Base-by-base conservation (phyloP, 2,797 vertebrate genomes). In the Sebastes itinus region DNA sequence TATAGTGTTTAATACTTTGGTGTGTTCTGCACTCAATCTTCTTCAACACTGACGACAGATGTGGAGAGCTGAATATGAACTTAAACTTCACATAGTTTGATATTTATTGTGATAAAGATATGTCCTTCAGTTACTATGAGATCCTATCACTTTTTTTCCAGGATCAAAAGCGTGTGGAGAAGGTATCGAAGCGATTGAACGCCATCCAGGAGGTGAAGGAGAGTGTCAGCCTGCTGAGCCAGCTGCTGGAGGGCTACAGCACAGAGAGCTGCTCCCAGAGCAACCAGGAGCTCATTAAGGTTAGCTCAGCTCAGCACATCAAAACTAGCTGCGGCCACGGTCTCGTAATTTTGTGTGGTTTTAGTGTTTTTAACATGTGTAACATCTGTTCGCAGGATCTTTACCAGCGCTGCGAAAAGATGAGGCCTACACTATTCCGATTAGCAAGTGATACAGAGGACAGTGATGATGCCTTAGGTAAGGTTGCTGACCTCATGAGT, bases 401-500 rank as follows among this genome's bases (percentile, higher is more conserved):
- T 75, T 99, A 98, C 90, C 97, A 98, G 92, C 97, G 98, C 84
- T 99, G 99, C 60, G 98, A 99, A 89, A 98, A 98, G 85, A 98
- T 99, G 98, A 96, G 99, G 83, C 98, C 98, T 3, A 99, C 98
- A 0, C 94, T 99, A 0, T 99, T 99, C 92, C 94, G 98, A 35
- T 93, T 99, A n/a, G 99, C 99, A 59, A 99, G 98, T 32, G 98
- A 99, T 89, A 99, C 98, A 1, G 99, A 99, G 88, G 99, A 99
- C 87, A 99, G 96, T 2, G 98, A 99, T 16, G 98, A 99, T 89
- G 98, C 98, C 46, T 94, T 99, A 54, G 99, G 99, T 99, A 88
- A 93, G 93, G 8, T 32, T 13, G 18, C 32, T 60, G 58, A 71
- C 18, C 23, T 55, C 28, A 30, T 52, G 9, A 9, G 46, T 78